Evolutionary conservation across 2,888 invertebrate genomes (phyloP).

Genomic region (Melolontha melolontha): DNA sequence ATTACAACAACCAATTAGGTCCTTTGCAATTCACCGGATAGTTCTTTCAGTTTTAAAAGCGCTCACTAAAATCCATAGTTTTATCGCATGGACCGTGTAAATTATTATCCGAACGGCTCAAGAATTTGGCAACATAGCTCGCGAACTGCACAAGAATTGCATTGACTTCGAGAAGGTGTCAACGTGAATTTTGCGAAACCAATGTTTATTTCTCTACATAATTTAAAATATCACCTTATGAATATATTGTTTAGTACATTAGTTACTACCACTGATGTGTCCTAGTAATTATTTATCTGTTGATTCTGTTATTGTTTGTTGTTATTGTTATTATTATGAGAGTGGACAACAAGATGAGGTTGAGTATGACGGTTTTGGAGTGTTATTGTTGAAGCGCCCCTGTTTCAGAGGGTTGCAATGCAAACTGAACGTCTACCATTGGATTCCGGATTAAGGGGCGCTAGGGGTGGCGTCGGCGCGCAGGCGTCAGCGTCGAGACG

Average conservation of each 20-base stretch:
- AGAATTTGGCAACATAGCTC: conserved; percentile 29
- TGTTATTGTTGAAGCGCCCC: conserved; percentile 50
- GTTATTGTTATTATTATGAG: conserved; percentile 23
- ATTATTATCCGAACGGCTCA: background rate
- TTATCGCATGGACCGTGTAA: conserved; percentile 1
- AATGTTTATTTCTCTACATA: conserved; percentile 24
- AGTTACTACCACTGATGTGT: conserved; percentile 16
- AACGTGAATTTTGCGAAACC: background rate
- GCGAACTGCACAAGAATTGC: conserved; percentile 11
- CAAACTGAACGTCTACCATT: conserved; percentile 63
- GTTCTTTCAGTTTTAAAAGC: conserved; percentile 8
- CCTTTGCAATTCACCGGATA: conserved; percentile 29
- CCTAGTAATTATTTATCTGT: conserved; percentile 12
- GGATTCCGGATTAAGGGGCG: conserved; percentile 59
- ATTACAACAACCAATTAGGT: conserved; percentile 66
- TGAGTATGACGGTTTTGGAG: conserved; percentile 38
- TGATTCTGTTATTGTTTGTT: background rate
- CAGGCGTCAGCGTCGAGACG: conserved; percentile 61
- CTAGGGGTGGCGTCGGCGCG: conserved; percentile 53
- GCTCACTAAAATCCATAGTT: conserved; percentile 30
- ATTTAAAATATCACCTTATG: conserved; percentile 1
- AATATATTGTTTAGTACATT: conserved; percentile 4
- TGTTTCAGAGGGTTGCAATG: conserved; percentile 59
- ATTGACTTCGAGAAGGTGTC: background rate
- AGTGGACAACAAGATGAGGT: conserved; percentile 15